Evolutionary conservation across 2,797 vertebrate species (phyloP).

Genomic region (Melanotaenia maccullochi): DNA sequence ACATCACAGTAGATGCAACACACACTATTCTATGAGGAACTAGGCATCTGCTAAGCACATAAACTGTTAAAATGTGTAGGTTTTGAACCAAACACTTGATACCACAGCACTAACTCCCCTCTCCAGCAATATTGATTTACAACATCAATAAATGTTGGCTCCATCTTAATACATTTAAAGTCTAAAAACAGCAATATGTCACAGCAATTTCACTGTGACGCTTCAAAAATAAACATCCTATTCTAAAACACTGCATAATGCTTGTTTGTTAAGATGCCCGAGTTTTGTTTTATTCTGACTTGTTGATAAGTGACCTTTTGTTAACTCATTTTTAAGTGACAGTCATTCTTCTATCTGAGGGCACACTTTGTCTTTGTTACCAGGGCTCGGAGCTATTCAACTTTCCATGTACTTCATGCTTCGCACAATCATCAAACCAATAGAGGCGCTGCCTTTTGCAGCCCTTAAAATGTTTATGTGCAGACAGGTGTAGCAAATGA

Average conservation of each 20-base stretch:
- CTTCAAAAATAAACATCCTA: constrained; percentile 62
- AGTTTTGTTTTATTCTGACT: constrained; percentile 57
- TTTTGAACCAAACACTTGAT: constrained; percentile 71
- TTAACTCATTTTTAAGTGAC: constrained; percentile 74
- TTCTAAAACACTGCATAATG: constrained; percentile 44
- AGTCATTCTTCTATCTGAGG: constrained; percentile 57
- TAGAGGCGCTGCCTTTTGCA: constrained; percentile 29
- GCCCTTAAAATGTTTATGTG: constrained; percentile 66
- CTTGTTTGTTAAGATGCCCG: constrained; percentile 37
- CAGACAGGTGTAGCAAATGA: constrained; percentile 63
- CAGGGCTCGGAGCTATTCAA: constrained; percentile 56
- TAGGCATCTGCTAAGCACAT: constrained; percentile 30
- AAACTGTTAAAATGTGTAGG: constrained; percentile 57
- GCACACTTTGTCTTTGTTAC: constrained; percentile 77
- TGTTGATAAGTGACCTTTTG: constrained; percentile 76
- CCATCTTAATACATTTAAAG: constrained; percentile 72
- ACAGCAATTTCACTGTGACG: constrained; percentile 68
- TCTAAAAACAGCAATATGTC: constrained; percentile 78
- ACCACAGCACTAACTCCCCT: constrained; percentile 60
- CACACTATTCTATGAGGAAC: constrained; percentile 10
- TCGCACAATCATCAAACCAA: constrained; percentile 58
- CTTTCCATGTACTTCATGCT: constrained; percentile 69
- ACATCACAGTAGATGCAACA: background rate
- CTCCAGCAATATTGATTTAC: constrained; percentile 73
- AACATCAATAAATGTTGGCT: constrained; percentile 73